Base-by-base conservation (phyloP, 2,888 invertebrate species). In the Adelognathus sp. region DNA sequence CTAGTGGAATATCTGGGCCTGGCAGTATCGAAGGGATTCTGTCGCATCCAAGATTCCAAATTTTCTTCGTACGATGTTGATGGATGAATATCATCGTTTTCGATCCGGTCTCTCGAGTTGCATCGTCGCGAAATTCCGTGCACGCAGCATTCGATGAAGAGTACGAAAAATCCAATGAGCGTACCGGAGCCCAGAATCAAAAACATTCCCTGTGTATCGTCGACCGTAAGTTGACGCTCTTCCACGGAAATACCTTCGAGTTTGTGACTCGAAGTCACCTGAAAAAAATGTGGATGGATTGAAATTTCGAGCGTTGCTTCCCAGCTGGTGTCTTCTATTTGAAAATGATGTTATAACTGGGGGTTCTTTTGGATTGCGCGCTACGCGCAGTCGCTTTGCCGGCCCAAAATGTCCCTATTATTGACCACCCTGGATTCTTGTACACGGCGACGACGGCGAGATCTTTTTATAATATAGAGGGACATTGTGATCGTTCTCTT, bases 151-250 rank as follows among this genome's bases (percentile, higher is more conserved):
- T 96, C 96, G 0, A 95, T 94, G 11, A 95, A 83, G 7, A 96
- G 90, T 2, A 94, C 94, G 2, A 94, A 91, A 0, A 92, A 93
- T 3, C 94, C 96, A 27, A 95, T 87, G 0, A 95, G 86, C 86
- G 95, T 95, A 0, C 97, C 97, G 46, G 94, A 93, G 3, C 93
- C 95, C 82, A 96, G 92, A 0, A 97, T 92, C 2, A 96, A 90
- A 86, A 96, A 96, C 95, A 96, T 96, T 7, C 97, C 97, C 91
- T 96, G 96, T 0, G 96, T 96, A 80, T 97, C 97, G 85, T 95
- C 96, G 31, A 96, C 91, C 0, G 95, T 95, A n/a, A 97, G 89
- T 21, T 95, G 95, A 79, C 96, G 93, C 87, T 97, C 96, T 89
- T 95, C 95, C 24, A 93, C 92, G 44, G 92, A 90, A 6, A 91